A percentile compares a stretch with the other conserved stretches of the same genome.
Conservation (phyloP, 2,113 vertebrate species). For the Ptyas mucosa region DNA sequence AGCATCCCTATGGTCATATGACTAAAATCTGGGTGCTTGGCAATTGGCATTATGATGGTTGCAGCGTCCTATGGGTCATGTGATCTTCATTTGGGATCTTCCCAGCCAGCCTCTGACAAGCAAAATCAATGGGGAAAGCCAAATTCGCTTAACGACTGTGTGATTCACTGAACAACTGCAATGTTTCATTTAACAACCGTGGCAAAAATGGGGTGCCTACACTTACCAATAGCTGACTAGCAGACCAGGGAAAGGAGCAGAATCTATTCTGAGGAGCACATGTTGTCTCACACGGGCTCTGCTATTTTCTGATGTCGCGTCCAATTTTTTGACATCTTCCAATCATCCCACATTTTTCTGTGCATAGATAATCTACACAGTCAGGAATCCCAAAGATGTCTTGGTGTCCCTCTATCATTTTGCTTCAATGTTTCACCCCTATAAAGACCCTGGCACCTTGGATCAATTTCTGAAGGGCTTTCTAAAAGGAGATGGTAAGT, state of each 20-base stretch:
- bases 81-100: neutral
- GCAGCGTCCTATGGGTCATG: neutral
- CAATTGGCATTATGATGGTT: neutral
- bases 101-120: neutral
- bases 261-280: neutral
- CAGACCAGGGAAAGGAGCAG: no score
- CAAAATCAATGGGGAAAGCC: neutral
- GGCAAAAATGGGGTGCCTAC: neutral
- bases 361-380: slow-evolving; percentile 55
- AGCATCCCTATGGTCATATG: neutral
- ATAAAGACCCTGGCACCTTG: slow-evolving; percentile 72
- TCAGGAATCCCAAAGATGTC: slow-evolving; percentile 60
- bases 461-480: slow-evolving; percentile 31
- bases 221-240: neutral
- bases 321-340: neutral
- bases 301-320: no score
- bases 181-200: neutral
- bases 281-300: neutral
- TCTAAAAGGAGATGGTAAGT: slow-evolving; percentile 32
- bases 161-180: neutral
- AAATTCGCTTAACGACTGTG: no score
- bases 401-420: slow-evolving; percentile 71
- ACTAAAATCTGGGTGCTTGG: neutral
- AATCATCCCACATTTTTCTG: neutral
- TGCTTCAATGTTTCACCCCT: slow-evolving; percentile 77